Evolutionary conservation across 2,113 vertebrate genomes (phyloP).

Genomic region (Abramis brama): DNA sequence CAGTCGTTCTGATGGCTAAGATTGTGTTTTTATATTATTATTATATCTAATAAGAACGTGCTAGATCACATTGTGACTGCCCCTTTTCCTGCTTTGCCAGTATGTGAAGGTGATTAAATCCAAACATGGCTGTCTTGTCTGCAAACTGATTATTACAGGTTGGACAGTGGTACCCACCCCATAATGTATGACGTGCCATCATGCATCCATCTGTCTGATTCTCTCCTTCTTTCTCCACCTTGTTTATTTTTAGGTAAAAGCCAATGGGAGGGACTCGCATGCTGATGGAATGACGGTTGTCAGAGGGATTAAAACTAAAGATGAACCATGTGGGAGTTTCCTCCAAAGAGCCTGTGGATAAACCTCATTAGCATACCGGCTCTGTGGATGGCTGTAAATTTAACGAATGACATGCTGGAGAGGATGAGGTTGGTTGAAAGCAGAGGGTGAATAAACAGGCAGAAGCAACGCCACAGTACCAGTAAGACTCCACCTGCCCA

Average conservation of each 20-base stretch:
- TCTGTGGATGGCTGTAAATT: slow-evolving; percentile 71
- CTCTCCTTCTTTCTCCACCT: not conserved
- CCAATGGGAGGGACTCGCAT: slow-evolving; percentile 11
- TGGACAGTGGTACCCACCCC: slow-evolving; percentile 6
- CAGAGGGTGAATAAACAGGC: slow-evolving; percentile 74
- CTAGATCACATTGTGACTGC: not conserved
- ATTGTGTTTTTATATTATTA: slow-evolving; percentile 23
- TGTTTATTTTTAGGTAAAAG: slow-evolving; percentile 47
- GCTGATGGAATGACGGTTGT: slow-evolving; percentile 32
- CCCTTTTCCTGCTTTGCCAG: not conserved
- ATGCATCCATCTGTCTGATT: slow-evolving; percentile 15
- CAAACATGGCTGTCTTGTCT: not conserved
- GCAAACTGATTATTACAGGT: slow-evolving; percentile 15
- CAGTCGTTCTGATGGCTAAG: slow-evolving; percentile 35
- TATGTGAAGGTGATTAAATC: slow-evolving; percentile 7
- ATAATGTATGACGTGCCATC: slow-evolving; percentile 16
- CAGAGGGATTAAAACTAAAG: slow-evolving; percentile 48
- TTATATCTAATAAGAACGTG: slow-evolving; percentile 27
- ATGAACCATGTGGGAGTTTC: slow-evolving; percentile 39
- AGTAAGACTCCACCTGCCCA: slow-evolving; percentile 72
- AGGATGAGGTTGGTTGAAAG: slow-evolving; percentile 70
- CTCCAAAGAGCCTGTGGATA: slow-evolving; percentile 26
- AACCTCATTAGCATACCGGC: slow-evolving; percentile 68
- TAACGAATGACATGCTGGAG: slow-evolving; percentile 63
- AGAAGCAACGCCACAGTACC: slow-evolving; percentile 70